phyloP scores from a whole-genome alignment of 2,888 invertebrate genomes.

The Myopa tessellatipennis region DNA sequence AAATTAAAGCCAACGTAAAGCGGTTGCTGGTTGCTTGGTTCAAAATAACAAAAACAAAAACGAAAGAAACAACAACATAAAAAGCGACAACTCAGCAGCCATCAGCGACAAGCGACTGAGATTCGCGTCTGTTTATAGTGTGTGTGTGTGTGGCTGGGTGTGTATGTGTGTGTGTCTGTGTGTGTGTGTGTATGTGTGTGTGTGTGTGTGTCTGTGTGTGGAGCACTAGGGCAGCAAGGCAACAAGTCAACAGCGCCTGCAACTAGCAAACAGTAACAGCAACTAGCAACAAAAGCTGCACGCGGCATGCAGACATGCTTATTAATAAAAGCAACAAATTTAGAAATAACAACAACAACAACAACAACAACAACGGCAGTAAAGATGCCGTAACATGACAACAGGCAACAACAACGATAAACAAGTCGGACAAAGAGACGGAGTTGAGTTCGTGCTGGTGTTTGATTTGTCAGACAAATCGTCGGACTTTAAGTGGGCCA shows the following conservation, averaged over 20 bases:
- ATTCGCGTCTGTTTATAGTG: slow-evolving; percentile 42
- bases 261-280: slow-evolving; percentile 38
- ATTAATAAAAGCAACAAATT: not conserved
- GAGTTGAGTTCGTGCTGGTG: not conserved
- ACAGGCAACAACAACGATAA: not conserved
- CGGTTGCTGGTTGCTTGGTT: too few species aligned
- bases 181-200: not conserved
- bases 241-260: slow-evolving; percentile 58
- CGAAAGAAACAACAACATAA: not conserved
- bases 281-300: slow-evolving; percentile 9
- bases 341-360: slow-evolving; percentile 9
- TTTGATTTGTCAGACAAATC: not conserved
- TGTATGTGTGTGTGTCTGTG: too few species aligned
- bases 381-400: not conserved
- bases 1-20: not conserved
- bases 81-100: slow-evolving; percentile 9
- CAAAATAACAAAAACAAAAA: not conserved
- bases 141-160: not conserved
- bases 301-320: not conserved
- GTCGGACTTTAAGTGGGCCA: slow-evolving; percentile 18
- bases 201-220: slow-evolving; percentile 53
- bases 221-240: slow-evolving; percentile 66
- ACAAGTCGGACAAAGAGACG: not conserved
- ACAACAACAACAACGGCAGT: slow-evolving; percentile 4
- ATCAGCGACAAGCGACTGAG: not conserved